Evolutionary conservation across 1,140 invertebrate species (phyloP).

Genomic region (Batillaria attramentaria): DNA sequence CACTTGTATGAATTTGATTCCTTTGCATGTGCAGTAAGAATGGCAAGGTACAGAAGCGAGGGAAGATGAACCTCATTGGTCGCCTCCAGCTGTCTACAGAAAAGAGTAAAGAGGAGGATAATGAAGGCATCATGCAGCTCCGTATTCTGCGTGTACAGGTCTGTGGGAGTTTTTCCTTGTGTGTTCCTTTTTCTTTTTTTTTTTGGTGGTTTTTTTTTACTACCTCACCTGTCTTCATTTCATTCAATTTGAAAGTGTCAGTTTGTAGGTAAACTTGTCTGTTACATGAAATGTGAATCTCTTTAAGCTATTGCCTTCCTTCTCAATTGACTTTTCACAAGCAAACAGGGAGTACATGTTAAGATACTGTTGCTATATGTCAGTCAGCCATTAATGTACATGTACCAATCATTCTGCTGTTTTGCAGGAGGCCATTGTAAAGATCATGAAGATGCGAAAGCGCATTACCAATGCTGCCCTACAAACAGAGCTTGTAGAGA

Average conservation of each 20-base stretch:
- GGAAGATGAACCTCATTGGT: conserved; percentile 96
- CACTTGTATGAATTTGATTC: background rate
- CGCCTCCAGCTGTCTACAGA: conserved; percentile 95
- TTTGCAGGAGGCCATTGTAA: conserved; percentile 95
- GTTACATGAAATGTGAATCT: background rate
- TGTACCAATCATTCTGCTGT: conserved; percentile 4
- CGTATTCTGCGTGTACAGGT: conserved; percentile 90
- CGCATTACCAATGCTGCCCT: conserved; percentile 93
- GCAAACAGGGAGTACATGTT: too few species aligned
- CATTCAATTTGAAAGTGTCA: background rate
- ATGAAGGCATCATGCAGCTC: conserved; percentile 96
- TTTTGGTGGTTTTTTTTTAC: too few species aligned
- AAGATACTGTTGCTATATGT: too few species aligned
- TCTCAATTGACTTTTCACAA: too few species aligned
- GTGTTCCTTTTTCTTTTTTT: background rate
- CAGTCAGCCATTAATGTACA: too few species aligned
- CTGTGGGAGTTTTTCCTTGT: conserved; percentile 47
- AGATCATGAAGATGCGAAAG: conserved; percentile 98
- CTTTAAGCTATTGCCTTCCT: too few species aligned
- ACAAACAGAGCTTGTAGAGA: conserved; percentile 96
- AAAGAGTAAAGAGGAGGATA: conserved; percentile 92
- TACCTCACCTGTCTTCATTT: background rate
- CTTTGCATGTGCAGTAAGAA: conserved; percentile 82
- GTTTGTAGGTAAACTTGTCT: background rate
- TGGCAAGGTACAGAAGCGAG: conserved; percentile 92